Evolutionary conservation across 2,797 vertebrate species (phyloP).

Genomic region (Euthynnus affinis): DNA sequence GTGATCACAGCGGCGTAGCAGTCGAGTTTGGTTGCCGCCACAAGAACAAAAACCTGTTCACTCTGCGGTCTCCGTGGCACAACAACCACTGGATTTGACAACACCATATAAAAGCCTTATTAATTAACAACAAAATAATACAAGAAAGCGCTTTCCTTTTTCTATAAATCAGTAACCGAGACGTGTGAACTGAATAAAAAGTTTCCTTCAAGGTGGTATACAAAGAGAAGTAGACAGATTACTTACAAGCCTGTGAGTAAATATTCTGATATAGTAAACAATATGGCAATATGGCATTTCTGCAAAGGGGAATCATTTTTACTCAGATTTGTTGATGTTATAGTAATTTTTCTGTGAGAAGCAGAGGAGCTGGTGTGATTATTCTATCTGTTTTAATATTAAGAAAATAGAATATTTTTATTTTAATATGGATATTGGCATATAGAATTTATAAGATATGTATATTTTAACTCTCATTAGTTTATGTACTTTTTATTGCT

Average conservation of each 20-base stretch:
- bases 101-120: constrained; percentile 34
- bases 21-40: constrained; percentile 27
- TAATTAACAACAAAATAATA: constrained; percentile 54
- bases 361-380: not conserved
- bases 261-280: constrained; percentile 4
- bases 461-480: not conserved
- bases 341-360: not conserved
- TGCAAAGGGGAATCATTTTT: not conserved
- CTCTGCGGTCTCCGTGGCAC: constrained; percentile 40
- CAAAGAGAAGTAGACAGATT: not conserved
- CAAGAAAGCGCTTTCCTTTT: constrained; percentile 17
- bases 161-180: constrained; percentile 44
- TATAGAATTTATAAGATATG: not conserved
- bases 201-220: constrained; percentile 21
- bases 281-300: not conserved
- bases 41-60: constrained; percentile 33
- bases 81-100: constrained; percentile 35
- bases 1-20: constrained; percentile 52
- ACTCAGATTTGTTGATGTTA: not conserved
- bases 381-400: constrained; percentile 17
- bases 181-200: constrained; percentile 31
- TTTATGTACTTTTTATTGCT: not conserved
- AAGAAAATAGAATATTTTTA: not conserved
- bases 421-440: not conserved
- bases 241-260: not conserved